Evolutionary conservation across 2,113 vertebrate species (phyloP).

Genomic region (Pholis gunnellus): DNA sequence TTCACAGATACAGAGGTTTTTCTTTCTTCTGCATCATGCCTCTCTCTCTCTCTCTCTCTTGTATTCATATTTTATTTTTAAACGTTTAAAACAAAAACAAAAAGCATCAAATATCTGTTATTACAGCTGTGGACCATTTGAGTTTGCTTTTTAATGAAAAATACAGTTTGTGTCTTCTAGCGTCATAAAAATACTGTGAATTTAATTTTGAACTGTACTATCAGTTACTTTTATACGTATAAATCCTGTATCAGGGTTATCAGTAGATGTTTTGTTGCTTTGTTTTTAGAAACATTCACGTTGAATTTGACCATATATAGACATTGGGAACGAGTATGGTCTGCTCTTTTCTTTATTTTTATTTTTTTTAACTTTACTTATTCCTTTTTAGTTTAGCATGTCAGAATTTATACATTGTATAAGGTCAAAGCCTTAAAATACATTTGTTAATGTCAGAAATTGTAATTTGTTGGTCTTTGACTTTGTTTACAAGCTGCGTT

Average conservation of each 20-base stretch:
- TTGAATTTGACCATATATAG: slow-evolving; percentile 77
- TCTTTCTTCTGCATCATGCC: slow-evolving; percentile 19
- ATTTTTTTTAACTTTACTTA: slow-evolving; percentile 72
- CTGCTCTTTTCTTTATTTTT: too few species aligned
- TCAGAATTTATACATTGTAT: slow-evolving; percentile 93
- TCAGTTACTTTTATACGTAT: slow-evolving; percentile 84
- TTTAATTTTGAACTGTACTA: slow-evolving; percentile 89
- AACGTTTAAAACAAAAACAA: slow-evolving; percentile 50
- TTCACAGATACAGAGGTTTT: slow-evolving; percentile 35
- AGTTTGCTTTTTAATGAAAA: slow-evolving; percentile 72
- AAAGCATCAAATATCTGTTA: slow-evolving; percentile 43
- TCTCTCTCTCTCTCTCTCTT: slow-evolving; percentile 26
- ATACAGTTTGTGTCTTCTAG: slow-evolving; percentile 79
- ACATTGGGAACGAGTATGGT: slow-evolving; percentile 47
- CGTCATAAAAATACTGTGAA: slow-evolving; percentile 90
- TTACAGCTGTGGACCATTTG: slow-evolving; percentile 74
- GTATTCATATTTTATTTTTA: slow-evolving; percentile 40
- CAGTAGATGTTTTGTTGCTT: slow-evolving; percentile 67
- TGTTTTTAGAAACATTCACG: slow-evolving; percentile 66
- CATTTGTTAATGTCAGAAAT: slow-evolving; percentile 82
- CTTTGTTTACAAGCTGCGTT: slow-evolving; percentile 69
- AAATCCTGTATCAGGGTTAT: slow-evolving; percentile 87
- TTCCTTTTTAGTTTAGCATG: slow-evolving; percentile 93
- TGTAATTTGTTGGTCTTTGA: slow-evolving; percentile 76
- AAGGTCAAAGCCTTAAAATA: slow-evolving; percentile 85